Evolutionary conservation across 2,113 vertebrate genomes (phyloP).

Genomic region (Antechinus stuartii): DNA sequence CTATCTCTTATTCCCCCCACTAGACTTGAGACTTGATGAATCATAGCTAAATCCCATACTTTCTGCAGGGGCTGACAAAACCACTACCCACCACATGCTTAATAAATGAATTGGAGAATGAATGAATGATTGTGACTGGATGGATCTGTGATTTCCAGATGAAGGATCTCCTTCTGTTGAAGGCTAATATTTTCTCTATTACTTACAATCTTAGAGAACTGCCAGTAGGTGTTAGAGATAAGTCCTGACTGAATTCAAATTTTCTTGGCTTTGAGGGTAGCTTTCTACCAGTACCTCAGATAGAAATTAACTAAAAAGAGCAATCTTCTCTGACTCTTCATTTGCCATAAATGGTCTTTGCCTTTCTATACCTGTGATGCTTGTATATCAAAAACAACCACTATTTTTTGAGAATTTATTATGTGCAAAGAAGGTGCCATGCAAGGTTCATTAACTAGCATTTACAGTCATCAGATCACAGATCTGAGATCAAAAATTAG

Average conservation of each 20-base stretch:
- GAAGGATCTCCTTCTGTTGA: background rate
- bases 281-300: background rate
- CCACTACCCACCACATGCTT: background rate
- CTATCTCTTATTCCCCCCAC: background rate
- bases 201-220: background rate
- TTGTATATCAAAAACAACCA: background rate
- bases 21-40: background rate
- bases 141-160: background rate
- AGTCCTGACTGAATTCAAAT: background rate
- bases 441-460: background rate
- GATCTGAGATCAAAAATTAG: background rate
- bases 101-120: background rate
- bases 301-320: background rate
- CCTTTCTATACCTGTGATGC: background rate
- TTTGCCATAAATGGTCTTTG: conserved; percentile 13
- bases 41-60: background rate
- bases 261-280: background rate
- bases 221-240: background rate
- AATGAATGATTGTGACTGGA: background rate
- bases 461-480: background rate
- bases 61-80: background rate
- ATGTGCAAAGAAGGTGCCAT: background rate
- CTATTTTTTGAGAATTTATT: background rate
- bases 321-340: conserved; percentile 27
- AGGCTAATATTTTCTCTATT: background rate